Evolutionary conservation across 2,888 invertebrate species (phyloP).

Genomic region (Pediacus dermestoides): DNA sequence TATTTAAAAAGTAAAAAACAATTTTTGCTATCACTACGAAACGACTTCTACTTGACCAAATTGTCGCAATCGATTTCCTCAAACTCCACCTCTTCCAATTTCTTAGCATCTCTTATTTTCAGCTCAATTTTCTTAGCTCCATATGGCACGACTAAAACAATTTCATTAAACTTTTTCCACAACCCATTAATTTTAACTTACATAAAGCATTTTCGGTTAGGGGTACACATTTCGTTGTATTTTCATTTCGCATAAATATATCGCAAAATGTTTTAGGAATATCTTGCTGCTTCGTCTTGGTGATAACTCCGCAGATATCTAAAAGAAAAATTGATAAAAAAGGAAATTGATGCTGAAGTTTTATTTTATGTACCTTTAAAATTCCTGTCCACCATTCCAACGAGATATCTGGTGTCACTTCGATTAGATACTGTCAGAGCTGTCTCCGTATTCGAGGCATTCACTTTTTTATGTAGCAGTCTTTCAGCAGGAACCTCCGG

Average conservation of each 20-base stretch:
- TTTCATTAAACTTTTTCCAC: conserved; percentile 2
- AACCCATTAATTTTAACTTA: conserved; percentile 11
- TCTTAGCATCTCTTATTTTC: conserved; percentile 14
- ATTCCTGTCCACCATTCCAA: conserved; percentile 16
- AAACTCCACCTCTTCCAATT: conserved; percentile 19
- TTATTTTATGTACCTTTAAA: conserved; percentile 19
- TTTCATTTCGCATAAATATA: conserved; percentile 18
- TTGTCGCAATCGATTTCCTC: conserved; percentile 26
- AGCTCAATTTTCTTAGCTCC: conserved; percentile 18
- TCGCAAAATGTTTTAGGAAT: conserved; percentile 23
- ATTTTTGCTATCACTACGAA: too few relatives aligned
- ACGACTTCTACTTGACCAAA: conserved; percentile 2
- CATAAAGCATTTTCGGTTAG: conserved; percentile 16
- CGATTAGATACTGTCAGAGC: neutral
- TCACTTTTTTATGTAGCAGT: conserved; percentile 6
- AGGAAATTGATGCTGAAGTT: neutral
- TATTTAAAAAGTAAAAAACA: too few relatives aligned
- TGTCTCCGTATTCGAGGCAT: neutral
- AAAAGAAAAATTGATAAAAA: conserved; percentile 9
- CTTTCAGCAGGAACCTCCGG: conserved; percentile 25
- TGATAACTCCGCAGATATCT: conserved; percentile 27
- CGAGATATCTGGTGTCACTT: conserved; percentile 13
- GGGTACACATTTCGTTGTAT: conserved; percentile 20
- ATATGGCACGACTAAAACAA: conserved; percentile 21
- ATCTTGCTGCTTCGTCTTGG: conserved; percentile 16